A percentile compares a stretch with the other conserved stretches of the same genome.
Conservation (phyloP, 2,888 invertebrate species). For the Aspidapion aeneum region DNA sequence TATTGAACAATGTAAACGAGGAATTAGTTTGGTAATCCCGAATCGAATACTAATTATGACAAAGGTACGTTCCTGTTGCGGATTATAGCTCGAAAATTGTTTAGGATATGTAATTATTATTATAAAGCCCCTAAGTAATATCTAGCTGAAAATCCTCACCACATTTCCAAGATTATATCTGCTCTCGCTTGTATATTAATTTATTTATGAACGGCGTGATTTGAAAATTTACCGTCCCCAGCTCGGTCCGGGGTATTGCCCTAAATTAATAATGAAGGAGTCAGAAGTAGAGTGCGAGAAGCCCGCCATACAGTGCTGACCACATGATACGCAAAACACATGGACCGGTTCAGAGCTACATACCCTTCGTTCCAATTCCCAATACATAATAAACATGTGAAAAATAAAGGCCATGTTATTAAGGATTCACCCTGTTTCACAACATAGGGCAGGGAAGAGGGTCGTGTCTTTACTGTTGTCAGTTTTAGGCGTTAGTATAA, state of each 20-base stretch:
- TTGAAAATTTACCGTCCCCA: conserved; percentile 32
- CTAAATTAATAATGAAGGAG: conserved; percentile 32
- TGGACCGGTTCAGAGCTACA: no score
- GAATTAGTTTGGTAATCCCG: background rate
- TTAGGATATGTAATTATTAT: background rate
- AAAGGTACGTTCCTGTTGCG: background rate
- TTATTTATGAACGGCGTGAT: conserved; percentile 34
- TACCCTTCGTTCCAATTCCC: no score
- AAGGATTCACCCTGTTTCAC: no score
- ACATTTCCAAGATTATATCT: conserved; percentile 6
- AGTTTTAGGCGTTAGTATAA: no score
- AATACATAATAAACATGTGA: no score
- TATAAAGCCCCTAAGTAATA: conserved; percentile 1
- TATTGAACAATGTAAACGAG: no score
- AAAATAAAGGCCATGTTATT: no score
- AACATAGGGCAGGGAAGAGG: no score
- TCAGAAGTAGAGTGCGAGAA: conserved; percentile 26
- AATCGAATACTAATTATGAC: background rate
- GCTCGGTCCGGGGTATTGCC: conserved; percentile 26
- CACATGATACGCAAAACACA: conserved; percentile 33
- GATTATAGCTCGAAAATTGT: background rate
- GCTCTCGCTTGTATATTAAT: conserved; percentile 21
- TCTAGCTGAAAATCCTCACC: conserved; percentile 3
- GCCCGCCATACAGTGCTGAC: conserved; percentile 29
- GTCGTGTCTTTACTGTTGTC: no score